A percentile compares a stretch with the other conserved stretches of the same genome.
Conservation (phyloP, 2,888 invertebrate species). For the Pachliopta kotzebuea region DNA sequence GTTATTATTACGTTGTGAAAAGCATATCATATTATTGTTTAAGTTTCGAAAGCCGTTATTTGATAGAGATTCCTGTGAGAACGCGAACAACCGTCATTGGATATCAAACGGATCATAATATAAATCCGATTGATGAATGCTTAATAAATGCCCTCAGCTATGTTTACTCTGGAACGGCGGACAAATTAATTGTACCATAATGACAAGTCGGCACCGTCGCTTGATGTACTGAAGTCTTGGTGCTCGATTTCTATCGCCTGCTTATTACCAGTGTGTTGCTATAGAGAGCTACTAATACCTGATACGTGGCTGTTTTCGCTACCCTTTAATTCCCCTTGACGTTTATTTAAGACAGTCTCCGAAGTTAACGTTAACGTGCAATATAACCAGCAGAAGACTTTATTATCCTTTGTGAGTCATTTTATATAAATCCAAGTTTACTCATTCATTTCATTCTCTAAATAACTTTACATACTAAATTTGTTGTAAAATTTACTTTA, state of each 20-base stretch:
- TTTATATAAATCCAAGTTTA: background rate
- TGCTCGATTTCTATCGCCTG: conserved; percentile 43
- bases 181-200: conserved; percentile 67
- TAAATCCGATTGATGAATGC: conserved; percentile 27
- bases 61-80: conserved; percentile 2
- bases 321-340: conserved; percentile 17
- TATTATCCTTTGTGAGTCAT: conserved; percentile 1
- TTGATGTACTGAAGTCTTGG: conserved; percentile 39
- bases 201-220: conserved; percentile 54
- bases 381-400: background rate
- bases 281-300: conserved; percentile 14
- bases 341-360: conserved; percentile 18
- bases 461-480: too few relatives aligned
- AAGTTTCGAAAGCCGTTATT: conserved; percentile 17
- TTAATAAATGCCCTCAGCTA: conserved; percentile 46
- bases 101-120: conserved; percentile 27
- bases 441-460: too few relatives aligned
- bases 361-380: conserved; percentile 10
- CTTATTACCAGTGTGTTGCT: conserved; percentile 42
- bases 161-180: conserved; percentile 53
- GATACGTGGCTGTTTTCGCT: conserved; percentile 20
- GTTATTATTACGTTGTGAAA: conserved; percentile 9
- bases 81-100: conserved; percentile 24
- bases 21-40: conserved; percentile 6
- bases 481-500: too few relatives aligned